Conservation (phyloP, 2,113 vertebrate genomes). For the Xenus cinereus region DNA sequence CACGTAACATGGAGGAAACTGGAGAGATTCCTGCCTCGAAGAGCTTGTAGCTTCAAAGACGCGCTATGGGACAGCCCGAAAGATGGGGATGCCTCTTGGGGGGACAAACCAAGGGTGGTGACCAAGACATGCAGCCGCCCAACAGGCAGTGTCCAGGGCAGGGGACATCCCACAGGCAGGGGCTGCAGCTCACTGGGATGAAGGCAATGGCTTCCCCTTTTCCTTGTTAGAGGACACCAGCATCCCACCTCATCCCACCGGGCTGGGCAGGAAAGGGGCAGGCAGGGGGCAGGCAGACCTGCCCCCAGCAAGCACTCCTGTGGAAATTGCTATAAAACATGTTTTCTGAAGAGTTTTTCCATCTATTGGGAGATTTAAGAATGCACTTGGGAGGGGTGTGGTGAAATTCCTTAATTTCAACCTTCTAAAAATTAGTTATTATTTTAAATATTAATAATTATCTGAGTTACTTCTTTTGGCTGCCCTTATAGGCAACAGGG, state of each 20-base stretch:
- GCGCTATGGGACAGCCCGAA: not conserved
- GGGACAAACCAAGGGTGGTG: not conserved
- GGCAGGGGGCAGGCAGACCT: not conserved
- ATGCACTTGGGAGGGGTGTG: too few relatives aligned
- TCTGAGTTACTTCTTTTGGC: not conserved
- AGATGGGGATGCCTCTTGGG: not conserved
- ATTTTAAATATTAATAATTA: not conserved
- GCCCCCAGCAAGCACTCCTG: not conserved
- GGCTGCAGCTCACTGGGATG: fast-evolving
- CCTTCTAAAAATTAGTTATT: not conserved
- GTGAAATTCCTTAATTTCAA: not conserved
- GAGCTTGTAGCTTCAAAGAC: not conserved
- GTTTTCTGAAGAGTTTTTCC: not conserved
- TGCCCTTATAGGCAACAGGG: not conserved
- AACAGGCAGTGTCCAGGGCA: not conserved
- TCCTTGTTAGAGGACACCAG: not conserved
- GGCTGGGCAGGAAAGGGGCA: not conserved
- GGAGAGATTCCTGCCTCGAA: not conserved
- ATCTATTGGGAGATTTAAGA: not conserved
- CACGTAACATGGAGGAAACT: not conserved
- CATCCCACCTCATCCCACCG: not conserved
- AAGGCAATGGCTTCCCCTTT: not conserved
- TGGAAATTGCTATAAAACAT: not conserved
- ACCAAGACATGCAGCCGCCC: not conserved
- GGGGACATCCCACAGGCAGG: too few relatives aligned